These are phyloP conservation scores for Tyrophagus putrescentiae DNA, from an alignment of 1,140 invertebrate genomes.

Conservation along the genomic window DNA sequence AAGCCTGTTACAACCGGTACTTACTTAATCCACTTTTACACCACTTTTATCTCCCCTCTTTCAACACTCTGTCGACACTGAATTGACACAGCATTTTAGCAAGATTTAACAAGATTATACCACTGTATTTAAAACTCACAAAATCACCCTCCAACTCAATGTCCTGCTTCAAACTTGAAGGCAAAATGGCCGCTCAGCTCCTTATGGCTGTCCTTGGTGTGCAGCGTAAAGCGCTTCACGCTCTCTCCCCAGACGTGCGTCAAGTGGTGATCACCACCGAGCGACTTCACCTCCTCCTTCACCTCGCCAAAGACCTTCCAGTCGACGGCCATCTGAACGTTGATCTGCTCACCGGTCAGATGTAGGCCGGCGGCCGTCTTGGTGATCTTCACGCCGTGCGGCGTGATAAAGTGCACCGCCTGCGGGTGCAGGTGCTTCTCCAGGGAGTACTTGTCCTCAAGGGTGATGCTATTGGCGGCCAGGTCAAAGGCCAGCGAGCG, in stretches of 20 bases:
- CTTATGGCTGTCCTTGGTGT: not conserved
- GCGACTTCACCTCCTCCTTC: not conserved
- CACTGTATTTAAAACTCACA: too few relatives aligned
- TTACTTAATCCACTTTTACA: too few relatives aligned
- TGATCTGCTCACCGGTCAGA: not conserved
- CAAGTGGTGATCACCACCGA: not conserved
- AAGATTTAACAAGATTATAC: too few relatives aligned
- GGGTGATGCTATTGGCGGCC: not conserved
- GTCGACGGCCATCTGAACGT: not conserved
- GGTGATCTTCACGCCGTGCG: not conserved
- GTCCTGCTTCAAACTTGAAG: too few relatives aligned
- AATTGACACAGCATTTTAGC: too few relatives aligned
- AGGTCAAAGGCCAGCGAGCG: not conserved
- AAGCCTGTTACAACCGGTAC: too few relatives aligned
- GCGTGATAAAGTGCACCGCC: constrained; percentile 3
- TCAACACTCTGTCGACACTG: too few relatives aligned
- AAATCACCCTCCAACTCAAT: too few relatives aligned
- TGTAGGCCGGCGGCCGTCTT: not conserved
- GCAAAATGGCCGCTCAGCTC: too few relatives aligned
- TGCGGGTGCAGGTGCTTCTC: not conserved
- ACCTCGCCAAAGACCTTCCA: not conserved
- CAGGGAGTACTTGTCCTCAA: not conserved
- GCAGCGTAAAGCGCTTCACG: not conserved
- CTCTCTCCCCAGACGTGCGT: not conserved
- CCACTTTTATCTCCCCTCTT: too few relatives aligned